Percentiles rank a stretch among this genome's conserved stretches.
phyloP scores from a whole-genome alignment of 2,113 vertebrate species.

The Austrofundulus limnaeus region DNA sequence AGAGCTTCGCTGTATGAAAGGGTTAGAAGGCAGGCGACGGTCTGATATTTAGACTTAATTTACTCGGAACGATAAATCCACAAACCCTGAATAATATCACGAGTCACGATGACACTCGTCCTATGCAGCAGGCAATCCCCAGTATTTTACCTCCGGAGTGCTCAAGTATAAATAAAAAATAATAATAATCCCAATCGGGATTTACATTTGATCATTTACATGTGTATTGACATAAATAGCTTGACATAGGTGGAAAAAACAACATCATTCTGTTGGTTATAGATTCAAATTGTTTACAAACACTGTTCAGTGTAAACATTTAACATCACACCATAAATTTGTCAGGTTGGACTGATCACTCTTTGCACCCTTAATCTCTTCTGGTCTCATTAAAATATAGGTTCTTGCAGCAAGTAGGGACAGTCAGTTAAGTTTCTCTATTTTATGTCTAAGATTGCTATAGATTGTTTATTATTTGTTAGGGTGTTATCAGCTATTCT shows the following conservation, averaged over 20 bases:
- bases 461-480: constrained; percentile 52
- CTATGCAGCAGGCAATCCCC: constrained; percentile 35
- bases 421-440: constrained; percentile 20
- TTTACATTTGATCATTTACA: constrained; percentile 47
- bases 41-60: constrained; percentile 72
- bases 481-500: constrained; percentile 67
- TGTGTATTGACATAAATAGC: constrained; percentile 53
- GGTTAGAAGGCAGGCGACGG: constrained; percentile 78
- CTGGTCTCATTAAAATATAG: constrained; percentile 40
- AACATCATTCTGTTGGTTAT: constrained; percentile 45
- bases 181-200: constrained; percentile 38
- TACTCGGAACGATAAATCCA: constrained; percentile 71
- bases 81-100: constrained; percentile 72
- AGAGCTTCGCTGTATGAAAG: constrained; percentile 76
- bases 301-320: constrained; percentile 53
- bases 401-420: constrained; percentile 75
- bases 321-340: constrained; percentile 50
- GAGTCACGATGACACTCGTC: constrained; percentile 66
- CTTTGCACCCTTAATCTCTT: constrained; percentile 43
- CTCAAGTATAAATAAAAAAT: constrained; percentile 22
- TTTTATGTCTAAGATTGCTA: constrained; percentile 45
- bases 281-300: constrained; percentile 58
- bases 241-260: constrained; percentile 52
- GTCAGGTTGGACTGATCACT: constrained; percentile 26
- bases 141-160: constrained; percentile 10